phyloP scores from a whole-genome alignment of 2,888 invertebrate genomes.

The Tenthredo distinguenda region DNA sequence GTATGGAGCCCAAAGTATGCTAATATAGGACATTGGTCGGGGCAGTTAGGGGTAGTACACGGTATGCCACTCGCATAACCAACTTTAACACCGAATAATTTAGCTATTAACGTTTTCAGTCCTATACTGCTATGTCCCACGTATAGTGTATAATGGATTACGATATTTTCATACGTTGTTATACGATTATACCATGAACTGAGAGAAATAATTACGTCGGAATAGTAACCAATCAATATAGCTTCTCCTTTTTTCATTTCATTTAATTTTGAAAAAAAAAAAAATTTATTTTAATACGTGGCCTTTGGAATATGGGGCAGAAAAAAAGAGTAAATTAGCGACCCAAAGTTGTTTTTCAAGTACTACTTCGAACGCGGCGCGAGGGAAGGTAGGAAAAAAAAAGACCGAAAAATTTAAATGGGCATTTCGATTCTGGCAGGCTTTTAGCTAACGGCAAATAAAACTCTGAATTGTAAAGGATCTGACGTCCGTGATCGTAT shows the following conservation, averaged over 20 bases:
- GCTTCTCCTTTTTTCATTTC: not conserved
- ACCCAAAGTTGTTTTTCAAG: constrained; percentile 6
- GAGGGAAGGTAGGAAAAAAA: not conserved
- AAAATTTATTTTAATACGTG: not conserved
- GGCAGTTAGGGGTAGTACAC: constrained; percentile 65
- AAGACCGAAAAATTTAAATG: not conserved
- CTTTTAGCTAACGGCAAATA: constrained; percentile 35
- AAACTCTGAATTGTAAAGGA: constrained; percentile 42
- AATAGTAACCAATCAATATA: not conserved
- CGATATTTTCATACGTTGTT: not conserved
- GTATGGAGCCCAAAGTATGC: constrained; percentile 65
- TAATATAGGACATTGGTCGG: constrained; percentile 70
- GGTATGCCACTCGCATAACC: constrained; percentile 75
- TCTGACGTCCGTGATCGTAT: constrained; percentile 2
- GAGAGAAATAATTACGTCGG: not conserved
- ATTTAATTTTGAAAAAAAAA: no score
- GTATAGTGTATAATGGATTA: not conserved
- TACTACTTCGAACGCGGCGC: not conserved
- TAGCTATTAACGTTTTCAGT: constrained; percentile 71
- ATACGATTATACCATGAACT: not conserved
- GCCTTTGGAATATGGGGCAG: not conserved
- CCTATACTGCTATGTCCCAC: not conserved
- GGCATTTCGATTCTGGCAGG: constrained; percentile 5
- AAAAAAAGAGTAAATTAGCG: not conserved
- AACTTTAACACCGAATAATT: constrained; percentile 75